Conservation (phyloP, 2,113 vertebrate genomes). For the Micromys minutus region DNA sequence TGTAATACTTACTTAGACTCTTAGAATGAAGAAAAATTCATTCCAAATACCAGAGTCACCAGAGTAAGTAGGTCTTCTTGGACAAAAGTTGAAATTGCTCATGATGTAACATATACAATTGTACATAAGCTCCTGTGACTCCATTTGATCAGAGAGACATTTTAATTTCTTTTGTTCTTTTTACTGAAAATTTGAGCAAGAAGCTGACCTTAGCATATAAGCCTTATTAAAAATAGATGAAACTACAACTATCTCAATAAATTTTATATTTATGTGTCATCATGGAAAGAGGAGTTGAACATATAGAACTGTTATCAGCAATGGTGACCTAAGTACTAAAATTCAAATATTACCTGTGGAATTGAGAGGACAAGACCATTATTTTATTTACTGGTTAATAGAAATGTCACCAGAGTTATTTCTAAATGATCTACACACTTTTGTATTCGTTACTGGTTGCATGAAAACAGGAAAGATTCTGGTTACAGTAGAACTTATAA, state of each 20-base stretch:
- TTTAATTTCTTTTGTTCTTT: background rate
- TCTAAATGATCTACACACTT: background rate
- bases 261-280: constrained; percentile 49
- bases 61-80: background rate
- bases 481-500: background rate
- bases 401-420: background rate
- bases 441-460: background rate
- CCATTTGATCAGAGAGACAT: too few species aligned
- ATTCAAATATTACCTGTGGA: constrained; percentile 42
- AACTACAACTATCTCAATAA: constrained; percentile 3
- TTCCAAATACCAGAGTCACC: background rate
- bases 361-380: constrained; percentile 26
- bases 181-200: constrained; percentile 38
- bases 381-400: background rate
- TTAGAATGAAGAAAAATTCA: background rate
- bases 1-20: background rate
- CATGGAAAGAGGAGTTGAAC: constrained; percentile 2
- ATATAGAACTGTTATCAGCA: constrained; percentile 13
- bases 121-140: too few species aligned
- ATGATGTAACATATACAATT: background rate
- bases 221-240: background rate
- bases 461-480: too few species aligned
- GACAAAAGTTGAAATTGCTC: background rate
- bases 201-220: constrained; percentile 30
- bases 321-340: constrained; percentile 2